These are phyloP conservation scores for Diarsia mendica DNA, from an alignment of 2,888 invertebrate genomes.

Conservation along the genomic window DNA sequence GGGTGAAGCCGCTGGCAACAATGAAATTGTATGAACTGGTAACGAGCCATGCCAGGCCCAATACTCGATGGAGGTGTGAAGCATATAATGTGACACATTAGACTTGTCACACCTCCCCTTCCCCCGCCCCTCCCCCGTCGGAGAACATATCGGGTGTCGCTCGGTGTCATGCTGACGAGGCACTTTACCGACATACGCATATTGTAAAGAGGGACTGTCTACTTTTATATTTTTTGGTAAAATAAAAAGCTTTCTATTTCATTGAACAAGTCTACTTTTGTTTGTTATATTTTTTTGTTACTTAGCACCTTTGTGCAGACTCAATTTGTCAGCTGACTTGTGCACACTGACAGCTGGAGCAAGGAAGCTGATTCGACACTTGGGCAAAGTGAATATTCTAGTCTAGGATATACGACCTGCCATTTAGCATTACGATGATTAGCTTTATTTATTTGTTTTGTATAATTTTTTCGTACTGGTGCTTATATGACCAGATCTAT, in stretches of 20 bases:
- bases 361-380: neutral
- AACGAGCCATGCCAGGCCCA: conserved; percentile 18
- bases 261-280: neutral
- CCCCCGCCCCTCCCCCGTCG: neutral
- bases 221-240: conserved; percentile 14
- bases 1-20: too few relatives aligned
- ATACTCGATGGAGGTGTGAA: conserved; percentile 64
- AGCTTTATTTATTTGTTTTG: too few relatives aligned
- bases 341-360: too few relatives aligned
- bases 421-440: too few relatives aligned
- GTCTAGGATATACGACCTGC: too few relatives aligned
- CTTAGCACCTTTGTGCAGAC: neutral
- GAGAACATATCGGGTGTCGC: conserved; percentile 40
- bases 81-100: conserved; percentile 60
- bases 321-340: too few relatives aligned
- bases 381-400: neutral
- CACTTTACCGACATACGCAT: conserved; percentile 44
- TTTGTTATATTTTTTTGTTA: neutral
- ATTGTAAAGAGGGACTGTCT: conserved; percentile 18
- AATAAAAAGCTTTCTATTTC: conserved; percentile 9
- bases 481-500: too few relatives aligned
- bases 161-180: conserved; percentile 34
- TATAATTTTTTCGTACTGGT: too few relatives aligned
- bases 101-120: conserved; percentile 50
- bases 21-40: conserved; percentile 19